phyloP scores from a whole-genome alignment of 2,888 invertebrate genomes.

The Andrena marginata region DNA sequence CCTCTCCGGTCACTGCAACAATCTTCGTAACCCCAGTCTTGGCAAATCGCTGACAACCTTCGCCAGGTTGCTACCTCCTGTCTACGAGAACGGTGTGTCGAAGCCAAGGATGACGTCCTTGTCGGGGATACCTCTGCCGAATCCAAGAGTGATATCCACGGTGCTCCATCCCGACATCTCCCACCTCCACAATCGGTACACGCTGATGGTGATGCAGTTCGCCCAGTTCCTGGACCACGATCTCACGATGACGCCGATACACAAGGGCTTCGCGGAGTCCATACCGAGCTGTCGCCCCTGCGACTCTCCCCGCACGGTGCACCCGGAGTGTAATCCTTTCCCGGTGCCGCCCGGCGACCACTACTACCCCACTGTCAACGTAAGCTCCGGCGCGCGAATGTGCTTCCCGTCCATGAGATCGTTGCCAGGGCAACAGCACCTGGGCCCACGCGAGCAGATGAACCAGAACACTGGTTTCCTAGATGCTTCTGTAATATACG shows the following conservation, averaged over 20 bases:
- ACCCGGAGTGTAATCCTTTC: conserved; percentile 97
- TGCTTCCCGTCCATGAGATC: conserved; percentile 98
- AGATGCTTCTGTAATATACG: conserved; percentile 95
- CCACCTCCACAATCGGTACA: conserved; percentile 94
- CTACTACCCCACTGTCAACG: conserved; percentile 94
- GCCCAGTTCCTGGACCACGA: conserved; percentile 98
- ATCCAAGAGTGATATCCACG: conserved; percentile 94
- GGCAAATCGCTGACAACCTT: conserved; percentile 95
- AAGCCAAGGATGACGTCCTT: conserved; percentile 91
- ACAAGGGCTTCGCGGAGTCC: conserved; percentile 95
- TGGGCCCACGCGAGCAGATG: conserved; percentile 93
- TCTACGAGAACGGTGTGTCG: conserved; percentile 95
- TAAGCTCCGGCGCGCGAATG: conserved; percentile 92
- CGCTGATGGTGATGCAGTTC: conserved; percentile 97
- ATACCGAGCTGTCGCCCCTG: conserved; percentile 96
- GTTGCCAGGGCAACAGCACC: conserved; percentile 94
- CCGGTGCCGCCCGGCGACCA: conserved; percentile 95
- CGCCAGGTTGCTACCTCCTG: conserved; percentile 93
- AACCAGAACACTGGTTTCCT: conserved; percentile 97
- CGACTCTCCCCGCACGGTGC: conserved; percentile 94
- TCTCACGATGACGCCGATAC: conserved; percentile 96
- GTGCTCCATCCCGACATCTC: conserved; percentile 96
- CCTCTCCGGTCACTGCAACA: conserved; percentile 95
- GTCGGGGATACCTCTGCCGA: conserved; percentile 92
- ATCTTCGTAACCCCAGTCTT: conserved; percentile 92